A percentile compares a stretch with the other conserved stretches of the same genome.
phyloP scores from a whole-genome alignment of 2,113 vertebrate genomes.

The Cynocephalus volans region DNA sequence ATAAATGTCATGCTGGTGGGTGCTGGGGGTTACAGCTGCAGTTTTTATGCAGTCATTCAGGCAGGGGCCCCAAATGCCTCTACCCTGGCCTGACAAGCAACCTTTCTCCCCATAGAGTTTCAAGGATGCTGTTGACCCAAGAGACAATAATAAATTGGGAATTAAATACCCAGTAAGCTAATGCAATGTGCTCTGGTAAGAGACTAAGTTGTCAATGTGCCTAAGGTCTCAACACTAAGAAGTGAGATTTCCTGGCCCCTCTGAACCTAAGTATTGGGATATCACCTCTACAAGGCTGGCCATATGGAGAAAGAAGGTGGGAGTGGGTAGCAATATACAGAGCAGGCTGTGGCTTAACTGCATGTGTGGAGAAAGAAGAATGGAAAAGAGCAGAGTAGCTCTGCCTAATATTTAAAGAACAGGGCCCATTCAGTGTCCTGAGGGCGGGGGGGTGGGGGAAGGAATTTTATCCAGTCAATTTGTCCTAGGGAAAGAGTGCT shows the following conservation, averaged over 20 bases:
- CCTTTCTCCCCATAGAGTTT: background rate
- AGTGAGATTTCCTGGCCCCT: background rate
- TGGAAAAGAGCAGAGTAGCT: background rate
- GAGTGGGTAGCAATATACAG: background rate
- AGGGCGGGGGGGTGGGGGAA: background rate
- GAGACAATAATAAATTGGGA: background rate
- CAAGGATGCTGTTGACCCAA: background rate
- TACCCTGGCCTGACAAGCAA: background rate
- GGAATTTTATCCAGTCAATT: background rate
- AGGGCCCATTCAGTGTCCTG: background rate
- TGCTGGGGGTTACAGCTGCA: background rate
- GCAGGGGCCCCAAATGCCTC: background rate
- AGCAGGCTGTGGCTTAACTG: background rate
- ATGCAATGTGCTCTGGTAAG: background rate
- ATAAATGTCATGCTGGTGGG: background rate
- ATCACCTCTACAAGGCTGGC: background rate
- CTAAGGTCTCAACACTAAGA: background rate
- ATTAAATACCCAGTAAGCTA: background rate
- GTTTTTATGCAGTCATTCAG: conserved; percentile 18
- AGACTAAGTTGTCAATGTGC: background rate
- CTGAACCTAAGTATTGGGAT: background rate
- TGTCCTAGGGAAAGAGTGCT: background rate
- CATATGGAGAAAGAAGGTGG: background rate
- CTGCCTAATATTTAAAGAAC: background rate
- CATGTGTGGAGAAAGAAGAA: background rate